Evolutionary conservation across 2,113 vertebrate species (phyloP).

Genomic region (Vombatus ursinus): DNA sequence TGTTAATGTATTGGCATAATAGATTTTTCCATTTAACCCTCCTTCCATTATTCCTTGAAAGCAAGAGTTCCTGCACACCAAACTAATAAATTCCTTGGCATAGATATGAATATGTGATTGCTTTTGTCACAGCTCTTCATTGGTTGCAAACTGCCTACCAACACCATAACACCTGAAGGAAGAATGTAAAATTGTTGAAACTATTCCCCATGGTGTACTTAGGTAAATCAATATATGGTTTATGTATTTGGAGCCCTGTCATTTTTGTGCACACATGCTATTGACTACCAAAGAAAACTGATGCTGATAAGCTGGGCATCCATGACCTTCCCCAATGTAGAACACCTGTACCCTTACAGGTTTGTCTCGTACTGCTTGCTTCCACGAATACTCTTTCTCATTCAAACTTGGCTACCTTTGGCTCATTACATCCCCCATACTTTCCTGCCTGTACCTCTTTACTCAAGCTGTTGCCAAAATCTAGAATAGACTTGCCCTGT

Average conservation of each 20-base stretch:
- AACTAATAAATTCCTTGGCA: neutral
- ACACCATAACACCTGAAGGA: neutral
- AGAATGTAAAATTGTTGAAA: neutral
- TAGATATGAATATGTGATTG: neutral
- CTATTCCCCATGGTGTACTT: neutral
- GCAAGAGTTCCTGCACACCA: neutral
- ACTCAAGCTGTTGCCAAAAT: neutral
- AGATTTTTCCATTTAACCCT: neutral
- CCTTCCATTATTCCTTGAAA: neutral
- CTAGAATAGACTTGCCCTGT: neutral
- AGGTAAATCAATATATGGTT: neutral
- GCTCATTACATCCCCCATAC: neutral
- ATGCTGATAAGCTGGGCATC: neutral
- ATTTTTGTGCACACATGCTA: neutral
- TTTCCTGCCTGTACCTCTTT: neutral
- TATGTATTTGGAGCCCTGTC: neutral
- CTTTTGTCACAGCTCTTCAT: neutral
- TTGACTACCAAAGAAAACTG: neutral
- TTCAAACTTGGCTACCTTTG: neutral
- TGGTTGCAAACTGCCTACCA: neutral
- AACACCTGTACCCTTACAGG: neutral
- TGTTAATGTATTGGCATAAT: neutral
- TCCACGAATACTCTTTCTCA: neutral
- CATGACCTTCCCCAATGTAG: neutral
- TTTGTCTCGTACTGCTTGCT: neutral